Percentiles rank a stretch among this genome's conserved stretches.
Evolutionary conservation across 2,888 invertebrate species (phyloP).

Genomic region (Hirudinaria manillensis): DNA sequence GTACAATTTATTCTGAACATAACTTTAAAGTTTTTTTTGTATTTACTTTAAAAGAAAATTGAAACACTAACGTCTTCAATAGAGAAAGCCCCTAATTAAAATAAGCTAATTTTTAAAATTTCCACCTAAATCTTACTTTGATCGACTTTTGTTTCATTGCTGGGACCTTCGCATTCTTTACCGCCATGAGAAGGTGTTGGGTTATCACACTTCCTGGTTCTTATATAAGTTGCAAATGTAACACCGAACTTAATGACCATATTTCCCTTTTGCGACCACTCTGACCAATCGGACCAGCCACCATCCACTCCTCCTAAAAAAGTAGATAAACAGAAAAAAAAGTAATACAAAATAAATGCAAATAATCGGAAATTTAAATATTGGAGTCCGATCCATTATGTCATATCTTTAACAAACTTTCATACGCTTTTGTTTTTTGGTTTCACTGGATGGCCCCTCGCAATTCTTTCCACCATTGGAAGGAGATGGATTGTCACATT

Average conservation of each 20-base stretch:
- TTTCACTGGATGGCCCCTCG: not conserved
- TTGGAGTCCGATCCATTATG: not conserved
- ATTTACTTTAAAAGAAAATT: too few relatives aligned
- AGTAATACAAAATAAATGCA: not conserved
- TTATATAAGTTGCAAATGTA: not conserved
- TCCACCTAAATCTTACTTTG: not conserved
- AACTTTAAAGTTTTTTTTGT: too few relatives aligned
- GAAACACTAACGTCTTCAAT: too few relatives aligned
- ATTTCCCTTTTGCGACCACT: not conserved
- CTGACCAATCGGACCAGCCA: not conserved
- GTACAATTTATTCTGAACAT: too few relatives aligned
- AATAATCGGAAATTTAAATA: not conserved
- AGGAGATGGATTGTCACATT: not conserved
- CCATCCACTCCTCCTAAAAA: not conserved
- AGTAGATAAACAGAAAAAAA: not conserved
- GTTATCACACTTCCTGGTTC: constrained; percentile 1
- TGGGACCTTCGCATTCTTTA: not conserved
- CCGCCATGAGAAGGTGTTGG: not conserved
- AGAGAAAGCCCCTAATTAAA: too few relatives aligned
- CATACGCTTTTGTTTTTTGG: not conserved
- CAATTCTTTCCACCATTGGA: constrained; percentile 13
- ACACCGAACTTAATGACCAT: not conserved
- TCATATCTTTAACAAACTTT: not conserved
- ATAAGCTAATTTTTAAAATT: not conserved
- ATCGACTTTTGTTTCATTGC: not conserved